Conservation (phyloP, 2,797 vertebrate species). For the Silurus lanzhouensis region DNA sequence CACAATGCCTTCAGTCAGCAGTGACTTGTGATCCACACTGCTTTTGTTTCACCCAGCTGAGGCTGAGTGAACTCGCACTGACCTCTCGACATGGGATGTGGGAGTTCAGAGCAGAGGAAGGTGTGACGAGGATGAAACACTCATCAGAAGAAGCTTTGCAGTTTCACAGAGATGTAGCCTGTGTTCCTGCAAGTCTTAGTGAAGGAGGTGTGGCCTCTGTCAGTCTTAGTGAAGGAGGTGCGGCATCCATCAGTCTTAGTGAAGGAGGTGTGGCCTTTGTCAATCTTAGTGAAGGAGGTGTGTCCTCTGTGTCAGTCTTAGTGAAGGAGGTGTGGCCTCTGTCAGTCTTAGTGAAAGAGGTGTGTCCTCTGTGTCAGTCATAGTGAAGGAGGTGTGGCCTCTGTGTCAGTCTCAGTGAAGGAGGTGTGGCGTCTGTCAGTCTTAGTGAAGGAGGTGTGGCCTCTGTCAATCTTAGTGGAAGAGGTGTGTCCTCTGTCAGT, state of each 20-base stretch:
- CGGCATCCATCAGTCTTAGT: background rate
- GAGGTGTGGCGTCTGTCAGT: background rate
- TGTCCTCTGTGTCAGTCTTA: background rate
- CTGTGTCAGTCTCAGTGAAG: background rate
- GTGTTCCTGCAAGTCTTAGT: background rate
- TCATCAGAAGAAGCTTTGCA: background rate
- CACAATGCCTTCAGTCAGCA: slow-evolving; percentile 35
- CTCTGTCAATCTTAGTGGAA: background rate
- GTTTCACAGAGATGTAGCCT: background rate
- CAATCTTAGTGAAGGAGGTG: background rate
- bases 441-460: too few relatives aligned
- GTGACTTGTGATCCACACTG: slow-evolving; percentile 28
- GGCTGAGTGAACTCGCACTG: slow-evolving; percentile 12
- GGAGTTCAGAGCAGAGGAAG: slow-evolving; percentile 5
- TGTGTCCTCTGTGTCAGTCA: background rate
- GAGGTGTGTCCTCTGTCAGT: background rate
- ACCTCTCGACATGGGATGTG: background rate
- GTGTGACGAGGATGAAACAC: background rate
- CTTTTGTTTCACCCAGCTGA: slow-evolving; percentile 8
- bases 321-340: too few relatives aligned
- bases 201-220: background rate
- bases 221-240: background rate
- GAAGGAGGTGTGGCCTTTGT: background rate
- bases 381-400: background rate
- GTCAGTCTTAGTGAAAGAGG: background rate